Evolutionary conservation across 1,140 invertebrate species (phyloP).

Genomic region (Zaprionus taronus): DNA sequence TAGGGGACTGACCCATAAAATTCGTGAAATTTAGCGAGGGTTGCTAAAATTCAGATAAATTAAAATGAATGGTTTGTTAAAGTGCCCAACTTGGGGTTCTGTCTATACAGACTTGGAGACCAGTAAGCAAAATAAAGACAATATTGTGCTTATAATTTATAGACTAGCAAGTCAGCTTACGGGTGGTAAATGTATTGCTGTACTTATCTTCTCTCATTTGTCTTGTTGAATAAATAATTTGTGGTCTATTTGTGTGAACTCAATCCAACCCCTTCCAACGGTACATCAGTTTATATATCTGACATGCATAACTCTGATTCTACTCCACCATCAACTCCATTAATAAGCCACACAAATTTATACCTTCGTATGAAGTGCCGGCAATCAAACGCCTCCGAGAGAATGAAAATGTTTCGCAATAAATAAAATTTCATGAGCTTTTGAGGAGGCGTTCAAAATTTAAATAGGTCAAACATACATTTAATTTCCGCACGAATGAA

Average conservation of each 20-base stretch:
- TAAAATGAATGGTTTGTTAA: constrained; percentile 52
- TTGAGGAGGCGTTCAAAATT: constrained; percentile 46
- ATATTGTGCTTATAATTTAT: too few relatives aligned
- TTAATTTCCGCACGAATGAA: constrained; percentile 79
- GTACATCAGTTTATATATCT: not conserved
- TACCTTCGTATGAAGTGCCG: constrained; percentile 3
- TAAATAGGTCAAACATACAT: constrained; percentile 80
- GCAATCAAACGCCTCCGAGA: not conserved
- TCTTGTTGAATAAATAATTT: not conserved
- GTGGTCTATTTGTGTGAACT: not conserved
- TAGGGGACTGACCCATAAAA: constrained; percentile 60
- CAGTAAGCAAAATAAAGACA: too few relatives aligned
- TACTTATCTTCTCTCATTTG: not conserved
- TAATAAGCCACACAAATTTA: constrained; percentile 4
- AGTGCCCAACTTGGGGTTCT: not conserved
- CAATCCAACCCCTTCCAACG: not conserved
- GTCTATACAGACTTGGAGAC: not conserved
- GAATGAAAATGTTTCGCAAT: constrained; percentile 64
- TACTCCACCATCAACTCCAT: not conserved
- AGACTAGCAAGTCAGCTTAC: too few relatives aligned
- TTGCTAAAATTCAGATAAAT: constrained; percentile 49
- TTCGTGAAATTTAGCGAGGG: constrained; percentile 46
- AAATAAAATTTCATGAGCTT: constrained; percentile 70
- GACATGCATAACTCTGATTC: not conserved
- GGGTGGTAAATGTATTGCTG: too few relatives aligned